Conservation (phyloP, 2,888 invertebrate genomes). For the Eristalinus aeneus region DNA sequence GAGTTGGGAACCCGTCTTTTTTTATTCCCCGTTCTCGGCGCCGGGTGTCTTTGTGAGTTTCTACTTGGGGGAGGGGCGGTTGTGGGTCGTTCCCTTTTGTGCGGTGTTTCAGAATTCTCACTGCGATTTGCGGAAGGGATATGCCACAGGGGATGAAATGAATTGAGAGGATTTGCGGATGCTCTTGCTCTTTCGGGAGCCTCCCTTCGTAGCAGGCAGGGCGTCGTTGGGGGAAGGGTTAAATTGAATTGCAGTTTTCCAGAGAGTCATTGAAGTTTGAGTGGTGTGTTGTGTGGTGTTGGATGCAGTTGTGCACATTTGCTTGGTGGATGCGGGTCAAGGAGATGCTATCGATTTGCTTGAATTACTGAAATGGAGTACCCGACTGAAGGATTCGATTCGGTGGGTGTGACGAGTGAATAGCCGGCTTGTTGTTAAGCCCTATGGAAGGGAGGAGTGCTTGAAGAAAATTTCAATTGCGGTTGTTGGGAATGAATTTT, state of each 20-base stretch:
- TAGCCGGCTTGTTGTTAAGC: neutral
- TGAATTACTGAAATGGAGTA: constrained; percentile 3
- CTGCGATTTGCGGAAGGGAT: constrained; percentile 55
- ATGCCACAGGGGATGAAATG: constrained; percentile 47
- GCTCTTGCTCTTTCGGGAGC: neutral
- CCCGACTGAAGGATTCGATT: neutral
- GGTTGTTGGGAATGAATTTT: neutral
- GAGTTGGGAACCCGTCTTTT: constrained; percentile 40
- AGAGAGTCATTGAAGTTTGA: constrained; percentile 18
- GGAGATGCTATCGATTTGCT: constrained; percentile 33
- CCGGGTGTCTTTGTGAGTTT: neutral
- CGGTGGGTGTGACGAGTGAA: neutral
- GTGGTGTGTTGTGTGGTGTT: neutral
- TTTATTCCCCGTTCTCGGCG: neutral
- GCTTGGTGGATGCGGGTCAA: constrained; percentile 28
- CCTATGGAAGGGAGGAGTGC: neutral
- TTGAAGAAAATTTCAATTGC: neutral
- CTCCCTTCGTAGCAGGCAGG: constrained; percentile 4
- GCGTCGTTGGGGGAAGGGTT: constrained; percentile 26
- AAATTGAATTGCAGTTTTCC: constrained; percentile 52
- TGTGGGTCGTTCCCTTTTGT: constrained; percentile 7
- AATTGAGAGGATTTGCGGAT: constrained; percentile 57
- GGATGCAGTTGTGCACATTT: constrained; percentile 4
- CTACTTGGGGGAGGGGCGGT: neutral
- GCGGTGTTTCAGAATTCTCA: constrained; percentile 23